These are phyloP conservation scores for Pituophis catenifer DNA, from an alignment of 2,113 vertebrate species.

Conservation along the genomic window DNA sequence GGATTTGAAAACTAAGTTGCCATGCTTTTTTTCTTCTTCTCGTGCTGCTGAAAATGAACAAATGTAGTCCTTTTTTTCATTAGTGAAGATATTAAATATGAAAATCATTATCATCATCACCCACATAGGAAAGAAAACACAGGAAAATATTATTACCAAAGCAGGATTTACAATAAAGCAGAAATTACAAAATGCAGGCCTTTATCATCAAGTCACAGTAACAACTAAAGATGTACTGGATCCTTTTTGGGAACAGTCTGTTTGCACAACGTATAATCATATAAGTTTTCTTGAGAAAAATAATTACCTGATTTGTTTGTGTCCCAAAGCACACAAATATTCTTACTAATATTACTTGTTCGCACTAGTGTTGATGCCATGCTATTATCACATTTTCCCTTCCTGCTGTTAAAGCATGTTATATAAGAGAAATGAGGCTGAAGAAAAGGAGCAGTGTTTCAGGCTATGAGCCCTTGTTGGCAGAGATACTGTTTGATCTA, in stretches of 20 bases:
- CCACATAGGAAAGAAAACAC: background rate
- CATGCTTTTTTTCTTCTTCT: constrained; percentile 22
- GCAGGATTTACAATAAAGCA: background rate
- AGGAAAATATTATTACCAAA: background rate
- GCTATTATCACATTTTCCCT: background rate
- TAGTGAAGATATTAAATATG: constrained; percentile 25
- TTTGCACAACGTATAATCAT: background rate
- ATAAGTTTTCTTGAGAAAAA: background rate
- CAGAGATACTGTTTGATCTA: constrained; percentile 12
- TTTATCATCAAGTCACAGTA: background rate
- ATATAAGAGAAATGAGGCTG: background rate
- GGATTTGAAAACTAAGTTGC: constrained; percentile 19
- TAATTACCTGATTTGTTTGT: background rate
- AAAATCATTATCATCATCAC: background rate
- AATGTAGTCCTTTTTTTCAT: background rate
- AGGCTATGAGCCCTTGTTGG: background rate
- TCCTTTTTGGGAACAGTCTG: background rate
- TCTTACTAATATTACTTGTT: background rate
- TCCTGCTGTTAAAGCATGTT: background rate
- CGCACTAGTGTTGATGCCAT: background rate
- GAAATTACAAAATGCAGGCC: background rate
- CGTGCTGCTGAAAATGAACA: constrained; percentile 20
- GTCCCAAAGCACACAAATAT: background rate
- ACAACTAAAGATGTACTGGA: background rate
- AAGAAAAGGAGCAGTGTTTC: background rate